Conservation (phyloP, 2,113 vertebrate genomes). For the Bostrychus sinensis region DNA sequence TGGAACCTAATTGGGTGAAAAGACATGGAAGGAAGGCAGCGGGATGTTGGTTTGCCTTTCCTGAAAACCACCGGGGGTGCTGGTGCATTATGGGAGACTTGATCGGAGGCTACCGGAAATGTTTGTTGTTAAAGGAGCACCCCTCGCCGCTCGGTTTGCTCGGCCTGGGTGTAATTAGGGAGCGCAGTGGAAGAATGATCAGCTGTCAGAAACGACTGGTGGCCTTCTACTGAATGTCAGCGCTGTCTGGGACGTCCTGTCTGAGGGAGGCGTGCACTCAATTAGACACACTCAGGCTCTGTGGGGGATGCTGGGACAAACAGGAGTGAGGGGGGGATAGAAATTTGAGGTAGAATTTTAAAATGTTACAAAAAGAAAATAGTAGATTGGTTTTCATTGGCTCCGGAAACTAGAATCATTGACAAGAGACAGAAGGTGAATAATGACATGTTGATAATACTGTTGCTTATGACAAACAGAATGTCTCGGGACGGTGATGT, state of each 20-base stretch:
- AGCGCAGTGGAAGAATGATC: constrained; percentile 67
- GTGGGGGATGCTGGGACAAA: constrained; percentile 54
- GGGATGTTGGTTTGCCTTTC: constrained; percentile 43
- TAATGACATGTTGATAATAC: too few relatives aligned
- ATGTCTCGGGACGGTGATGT: too few relatives aligned
- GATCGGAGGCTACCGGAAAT: constrained; percentile 64
- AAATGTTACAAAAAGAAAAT: too few relatives aligned
- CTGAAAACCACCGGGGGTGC: constrained; percentile 5
- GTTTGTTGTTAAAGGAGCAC: constrained; percentile 57
- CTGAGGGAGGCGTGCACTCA: constrained; percentile 68
- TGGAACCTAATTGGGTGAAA: constrained; percentile 52
- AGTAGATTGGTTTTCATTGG: too few relatives aligned
- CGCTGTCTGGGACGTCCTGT: constrained; percentile 67
- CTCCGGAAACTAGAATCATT: too few relatives aligned
- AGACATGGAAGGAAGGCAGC: constrained; percentile 53
- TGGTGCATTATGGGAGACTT: constrained; percentile 33
- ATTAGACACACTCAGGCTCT: constrained; percentile 66
- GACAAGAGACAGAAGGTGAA: too few relatives aligned
- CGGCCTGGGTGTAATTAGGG: constrained; percentile 62
- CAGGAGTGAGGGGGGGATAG: constrained; percentile 11
- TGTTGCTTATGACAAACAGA: too few relatives aligned
- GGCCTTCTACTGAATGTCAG: constrained; percentile 74
- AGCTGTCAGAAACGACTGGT: constrained; percentile 66
- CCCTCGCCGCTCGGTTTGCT: constrained; percentile 22
- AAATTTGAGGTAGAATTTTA: too few relatives aligned